These are phyloP conservation scores for Tribolium castaneum DNA, from an alignment of 1,140 invertebrate species.

Conservation along the genomic window DNA sequence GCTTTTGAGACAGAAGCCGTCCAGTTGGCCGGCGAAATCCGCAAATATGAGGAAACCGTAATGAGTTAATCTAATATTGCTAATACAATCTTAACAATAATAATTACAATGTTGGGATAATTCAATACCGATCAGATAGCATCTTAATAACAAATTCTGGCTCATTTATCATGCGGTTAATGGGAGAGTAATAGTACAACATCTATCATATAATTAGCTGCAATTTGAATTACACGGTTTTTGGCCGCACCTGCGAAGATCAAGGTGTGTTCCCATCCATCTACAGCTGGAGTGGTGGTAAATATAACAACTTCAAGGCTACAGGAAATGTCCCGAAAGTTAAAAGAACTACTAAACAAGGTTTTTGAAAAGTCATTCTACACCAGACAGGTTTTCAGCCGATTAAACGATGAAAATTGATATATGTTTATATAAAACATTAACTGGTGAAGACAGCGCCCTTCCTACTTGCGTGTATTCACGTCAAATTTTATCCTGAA, in stretches of 20 bases:
- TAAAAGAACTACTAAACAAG: constrained; percentile 31
- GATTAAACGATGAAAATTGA: constrained; percentile 30
- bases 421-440: constrained; percentile 38
- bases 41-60: background rate
- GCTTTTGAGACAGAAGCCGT: too few species aligned
- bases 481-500: constrained; percentile 38
- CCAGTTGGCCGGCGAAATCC: background rate
- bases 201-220: constrained; percentile 51
- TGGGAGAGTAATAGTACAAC: constrained; percentile 46
- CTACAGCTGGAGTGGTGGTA: constrained; percentile 40
- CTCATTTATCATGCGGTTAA: constrained; percentile 44
- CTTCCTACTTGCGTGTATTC: constrained; percentile 40
- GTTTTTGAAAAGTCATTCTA: constrained; percentile 32
- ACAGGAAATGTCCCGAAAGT: constrained; percentile 39
- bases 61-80: constrained; percentile 25
- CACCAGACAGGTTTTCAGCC: constrained; percentile 24
- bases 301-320: constrained; percentile 36
- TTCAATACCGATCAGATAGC: constrained; percentile 30
- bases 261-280: constrained; percentile 50
- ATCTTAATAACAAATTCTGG: constrained; percentile 42
- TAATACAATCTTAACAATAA: constrained; percentile 32
- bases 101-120: constrained; percentile 13
- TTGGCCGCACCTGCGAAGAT: constrained; percentile 49
- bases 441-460: constrained; percentile 38
- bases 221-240: constrained; percentile 53